phyloP scores from a whole-genome alignment of 2,797 vertebrate genomes.

The Squalus acanthias region DNA sequence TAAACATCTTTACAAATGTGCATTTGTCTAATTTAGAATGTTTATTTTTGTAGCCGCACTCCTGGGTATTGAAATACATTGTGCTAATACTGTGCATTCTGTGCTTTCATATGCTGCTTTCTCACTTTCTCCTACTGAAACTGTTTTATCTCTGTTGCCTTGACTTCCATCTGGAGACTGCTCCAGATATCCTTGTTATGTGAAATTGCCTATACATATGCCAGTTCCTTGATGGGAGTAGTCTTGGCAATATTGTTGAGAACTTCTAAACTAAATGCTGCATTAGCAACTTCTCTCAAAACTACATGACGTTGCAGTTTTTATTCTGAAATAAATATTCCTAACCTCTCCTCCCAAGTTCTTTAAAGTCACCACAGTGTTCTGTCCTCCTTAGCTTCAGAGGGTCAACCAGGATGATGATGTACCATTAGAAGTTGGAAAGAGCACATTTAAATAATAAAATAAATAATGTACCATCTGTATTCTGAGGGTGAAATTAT shows the following conservation, averaged over 20 bases:
- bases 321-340: not conserved
- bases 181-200: not conserved
- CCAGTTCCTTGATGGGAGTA: not conserved
- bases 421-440: not conserved
- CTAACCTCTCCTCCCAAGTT: not conserved
- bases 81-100: not conserved
- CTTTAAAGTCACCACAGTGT: not conserved
- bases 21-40: not conserved
- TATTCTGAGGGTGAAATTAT: not conserved
- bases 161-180: not conserved
- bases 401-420: not conserved
- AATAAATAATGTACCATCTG: not conserved
- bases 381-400: not conserved
- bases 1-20: not conserved
- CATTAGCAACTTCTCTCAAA: not conserved
- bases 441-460: not conserved
- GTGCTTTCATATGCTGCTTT: not conserved
- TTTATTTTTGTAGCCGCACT: not conserved
- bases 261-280: not conserved
- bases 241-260: not conserved
- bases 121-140: not conserved
- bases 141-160: not conserved
- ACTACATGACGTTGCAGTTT: not conserved
- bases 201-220: not conserved
- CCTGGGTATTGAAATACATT: not conserved